Percentiles rank a stretch among this genome's conserved stretches.
Evolutionary conservation across 2,113 vertebrate species (phyloP).

Genomic region (Archilochus colubris): DNA sequence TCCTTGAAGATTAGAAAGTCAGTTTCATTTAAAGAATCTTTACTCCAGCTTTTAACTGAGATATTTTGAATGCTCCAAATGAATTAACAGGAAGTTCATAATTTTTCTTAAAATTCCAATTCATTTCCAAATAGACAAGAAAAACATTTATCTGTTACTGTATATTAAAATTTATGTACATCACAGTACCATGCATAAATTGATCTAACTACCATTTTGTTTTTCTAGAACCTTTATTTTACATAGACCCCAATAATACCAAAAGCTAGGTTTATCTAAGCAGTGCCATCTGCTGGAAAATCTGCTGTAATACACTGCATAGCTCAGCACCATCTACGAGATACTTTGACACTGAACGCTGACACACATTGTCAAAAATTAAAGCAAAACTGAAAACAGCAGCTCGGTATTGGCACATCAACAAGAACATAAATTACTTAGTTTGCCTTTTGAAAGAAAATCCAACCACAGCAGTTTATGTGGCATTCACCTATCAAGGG

Average conservation of each 20-base stretch:
- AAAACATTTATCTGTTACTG: neutral
- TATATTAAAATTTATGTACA: neutral
- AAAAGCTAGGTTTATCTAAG: neutral
- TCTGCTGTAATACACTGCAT: neutral
- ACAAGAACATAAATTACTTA: neutral
- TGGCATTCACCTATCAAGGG: neutral
- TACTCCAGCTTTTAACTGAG: neutral
- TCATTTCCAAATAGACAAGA: neutral
- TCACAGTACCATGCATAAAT: neutral
- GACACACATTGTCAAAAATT: rapidly evolving
- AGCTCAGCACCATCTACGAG: neutral
- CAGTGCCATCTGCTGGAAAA: conserved; percentile 61
- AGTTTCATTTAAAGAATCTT: neutral
- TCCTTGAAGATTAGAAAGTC: neutral
- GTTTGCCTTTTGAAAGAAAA: neutral
- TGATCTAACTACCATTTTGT: neutral
- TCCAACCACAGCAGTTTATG: neutral
- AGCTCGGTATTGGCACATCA: neutral
- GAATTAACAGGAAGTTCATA: neutral
- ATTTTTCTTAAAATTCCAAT: neutral
- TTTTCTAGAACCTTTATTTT: neutral
- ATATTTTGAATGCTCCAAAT: neutral
- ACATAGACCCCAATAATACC: neutral
- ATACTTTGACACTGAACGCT: neutral
- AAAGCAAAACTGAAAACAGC: neutral